Evolutionary conservation across 1,140 invertebrate genomes (phyloP), one percentile per base, ranked within the genome.

Genomic region (Laodelphax striatellus): DNA sequence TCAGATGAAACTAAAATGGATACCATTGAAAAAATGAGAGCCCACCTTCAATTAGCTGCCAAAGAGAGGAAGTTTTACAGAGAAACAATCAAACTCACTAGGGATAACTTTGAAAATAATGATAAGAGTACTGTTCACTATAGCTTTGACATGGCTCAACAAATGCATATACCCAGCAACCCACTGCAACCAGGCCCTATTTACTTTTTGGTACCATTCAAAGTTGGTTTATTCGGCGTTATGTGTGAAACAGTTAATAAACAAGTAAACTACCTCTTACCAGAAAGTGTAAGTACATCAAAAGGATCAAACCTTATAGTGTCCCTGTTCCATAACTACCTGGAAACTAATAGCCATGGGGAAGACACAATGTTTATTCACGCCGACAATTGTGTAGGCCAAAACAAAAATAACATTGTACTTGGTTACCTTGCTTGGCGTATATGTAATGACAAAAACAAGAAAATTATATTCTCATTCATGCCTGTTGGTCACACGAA

Each of bases 351-450:
- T 19, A 52, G 21, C 34, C 14, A 11, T n/a, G 57, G 57, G 11
- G 59, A 64, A 55, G n/a, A 55, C 1, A 10, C 31, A 19, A 50
- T 63, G 21, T 52, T 28, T 56, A 42, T n/a, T n/a, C n/a, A n/a
- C n/a, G n/a, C n/a, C n/a, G 63, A 63, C 17, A 64, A 64, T 52
- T 64, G 61, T 60, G 46, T 52, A 9, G 63, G 46, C n/a, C 63
- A 64, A 31, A 64, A 64, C 38, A 64, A 61, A 44, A 63, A 64
- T 17, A 58, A 58, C 16, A 58, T 58, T 50, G 14, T 58, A 6
- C 13, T 58, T 8, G 57, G 44, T 19, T 58, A 58, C 16, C 24
- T 58, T 22, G 57, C 57, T 21, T 58, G 44, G 57, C 46, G 57
- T 14, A n/a, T 58, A 4, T 13, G 16, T 21, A 50, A 58, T 19